Evolutionary conservation across 2,113 vertebrate species (phyloP), one percentile per base, ranked within the genome.

Genomic region (Anhinga anhinga): DNA sequence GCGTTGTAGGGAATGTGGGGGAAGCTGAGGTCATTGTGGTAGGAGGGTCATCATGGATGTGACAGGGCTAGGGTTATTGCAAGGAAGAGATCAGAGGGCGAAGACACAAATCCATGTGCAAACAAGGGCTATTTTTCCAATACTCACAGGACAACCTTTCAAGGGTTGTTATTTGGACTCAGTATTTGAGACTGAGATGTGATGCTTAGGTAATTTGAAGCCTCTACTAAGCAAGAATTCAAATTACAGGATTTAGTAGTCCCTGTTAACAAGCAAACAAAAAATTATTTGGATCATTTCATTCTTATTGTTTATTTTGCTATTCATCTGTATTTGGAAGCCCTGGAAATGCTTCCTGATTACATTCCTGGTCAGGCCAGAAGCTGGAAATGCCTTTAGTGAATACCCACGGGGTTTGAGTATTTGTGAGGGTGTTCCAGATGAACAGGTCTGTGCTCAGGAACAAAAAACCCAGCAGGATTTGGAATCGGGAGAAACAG

Each of bases 231-330:
- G 73, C 44, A 67, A 40, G 30, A 84, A 84, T 18, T 59, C 73
- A 76, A 18, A 86, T 84, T 67, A 84, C 56, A 89, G 69, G 65
- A 86, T 94, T 95, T 84, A 78, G 61, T 36, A 59, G 66, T 74
- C 42, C 27, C 8, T 89, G 34, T 77, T 76, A 87, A 72, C 11
- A 59, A 16, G 40, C 78, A 88, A 73, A 79, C 42, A 93, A 86
- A 55, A 65, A 82, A 61, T 25, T 25, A 82, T 67, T 84, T 49
- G 21, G 26, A 82, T 84, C 5, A 65, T 86, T 93, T 88, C 5
- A 67, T 92, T 92, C 55, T 61, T 53, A 67, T 3, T 86, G 45
- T 81, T 89, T 91, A 90, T 92, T 96, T 95, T 95, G 47, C 36
- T 70, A 55, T 71, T 85, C 5, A 25, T 89, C 47, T 6, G 0